Base-by-base conservation (phyloP, 2,113 vertebrate species). In the Serinus canaria region DNA sequence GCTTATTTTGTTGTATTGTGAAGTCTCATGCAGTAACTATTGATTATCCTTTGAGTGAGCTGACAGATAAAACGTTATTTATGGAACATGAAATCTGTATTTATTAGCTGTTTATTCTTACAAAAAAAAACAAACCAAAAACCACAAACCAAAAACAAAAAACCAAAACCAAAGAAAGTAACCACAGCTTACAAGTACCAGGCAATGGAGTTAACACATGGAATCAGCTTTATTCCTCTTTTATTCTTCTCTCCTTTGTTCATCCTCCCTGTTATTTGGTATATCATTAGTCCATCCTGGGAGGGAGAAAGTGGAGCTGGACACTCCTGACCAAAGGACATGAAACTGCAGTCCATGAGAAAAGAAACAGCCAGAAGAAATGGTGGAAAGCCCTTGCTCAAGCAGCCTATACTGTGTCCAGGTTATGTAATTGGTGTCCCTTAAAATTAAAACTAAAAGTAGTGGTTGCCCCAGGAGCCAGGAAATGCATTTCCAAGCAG, bases 331-430 rank as follows among this genome's bases (percentile, higher is more conserved):
- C 23, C 3, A 25, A 75, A 85, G 46, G 35, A n/a, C 12, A 31
- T 33, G 22, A 31, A 15, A 33, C 11, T 4, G 1, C 58, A 41
- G 20, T 8, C 33, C 37, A 31, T 2, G 4, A 21, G 49, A 47
- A 64, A 92, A 85, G 58, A 85, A 93, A 37, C 6, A 79, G 30
- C 6, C 33, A n/a, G 46, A 53, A 85, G 53, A 64, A 85, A 76
- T 16, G 5, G 3, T 37, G 44, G 67, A n/a, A 58, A 64, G 10
- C 28, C 37, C 63, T 73, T 1, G 3, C 53, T 56, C 27, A 28
- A 63, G 58, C 25, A 75, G 5, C 52, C 33, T 46, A 0, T 13
- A 8, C 47, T 35, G 10, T 0, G 0, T 73, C n/a, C 50, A 67
- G 5, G 28, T 87, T 52, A 22, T 5, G 3, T 5, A 21, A 25